Conservation (phyloP, 1,140 invertebrate species). For the Protaetia brevitarsis region DNA sequence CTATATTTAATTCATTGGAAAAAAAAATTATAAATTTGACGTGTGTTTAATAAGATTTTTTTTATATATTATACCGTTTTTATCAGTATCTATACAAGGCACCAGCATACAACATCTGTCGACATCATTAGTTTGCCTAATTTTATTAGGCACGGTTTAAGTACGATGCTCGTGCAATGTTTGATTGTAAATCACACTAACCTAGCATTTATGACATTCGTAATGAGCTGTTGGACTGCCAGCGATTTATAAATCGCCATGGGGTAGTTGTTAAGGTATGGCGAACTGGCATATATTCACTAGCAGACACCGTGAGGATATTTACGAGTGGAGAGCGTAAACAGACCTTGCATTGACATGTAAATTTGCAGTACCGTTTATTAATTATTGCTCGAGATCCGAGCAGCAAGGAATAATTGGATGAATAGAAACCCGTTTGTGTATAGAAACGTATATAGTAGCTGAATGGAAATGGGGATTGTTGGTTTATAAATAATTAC, state of each 20-base stretch:
- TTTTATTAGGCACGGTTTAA: background rate
- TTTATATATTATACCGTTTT: background rate
- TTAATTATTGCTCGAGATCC: background rate
- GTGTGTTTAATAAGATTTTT: background rate
- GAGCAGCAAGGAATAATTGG: background rate
- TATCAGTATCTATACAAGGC: background rate
- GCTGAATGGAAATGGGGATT: too few species aligned
- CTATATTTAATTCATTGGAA: background rate
- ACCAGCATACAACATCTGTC: background rate
- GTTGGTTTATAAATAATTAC: too few species aligned
- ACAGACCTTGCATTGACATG: background rate
- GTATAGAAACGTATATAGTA: too few species aligned
- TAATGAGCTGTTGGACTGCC: background rate
- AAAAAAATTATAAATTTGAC: background rate
- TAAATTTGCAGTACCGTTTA: background rate
- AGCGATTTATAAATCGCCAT: background rate
- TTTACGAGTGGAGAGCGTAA: background rate
- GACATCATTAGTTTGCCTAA: background rate
- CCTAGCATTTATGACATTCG: background rate
- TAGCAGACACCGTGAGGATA: background rate
- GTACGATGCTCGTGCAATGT: background rate
- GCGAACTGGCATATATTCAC: background rate
- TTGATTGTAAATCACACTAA: conserved; percentile 1
- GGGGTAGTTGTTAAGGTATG: background rate
- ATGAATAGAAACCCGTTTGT: too few species aligned